phyloP scores from a whole-genome alignment of 2,888 invertebrate species.

The Cosmopolites sordidus region DNA sequence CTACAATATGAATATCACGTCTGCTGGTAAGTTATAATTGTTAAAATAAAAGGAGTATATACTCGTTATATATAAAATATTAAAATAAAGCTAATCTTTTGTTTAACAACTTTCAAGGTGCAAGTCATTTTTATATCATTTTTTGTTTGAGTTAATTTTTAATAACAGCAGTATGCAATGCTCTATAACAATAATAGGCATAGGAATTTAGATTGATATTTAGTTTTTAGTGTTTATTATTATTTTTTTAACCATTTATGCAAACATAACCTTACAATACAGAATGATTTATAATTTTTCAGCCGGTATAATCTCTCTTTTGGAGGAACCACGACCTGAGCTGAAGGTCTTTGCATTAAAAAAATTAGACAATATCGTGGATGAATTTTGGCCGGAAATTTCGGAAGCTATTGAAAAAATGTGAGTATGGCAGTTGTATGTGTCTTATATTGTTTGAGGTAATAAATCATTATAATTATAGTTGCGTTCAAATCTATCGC shows the following conservation, averaged over 20 bases:
- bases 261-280: neutral
- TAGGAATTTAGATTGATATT: no score
- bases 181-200: no score
- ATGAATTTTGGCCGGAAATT: slow-evolving; percentile 98
- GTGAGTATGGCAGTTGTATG: slow-evolving; percentile 47
- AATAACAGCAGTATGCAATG: no score
- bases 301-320: slow-evolving; percentile 92
- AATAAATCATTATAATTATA: neutral
- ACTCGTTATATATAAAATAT: slow-evolving; percentile 9
- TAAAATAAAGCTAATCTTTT: no score
- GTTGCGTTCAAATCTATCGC: no score
- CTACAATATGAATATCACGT: slow-evolving; percentile 53
- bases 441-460: no score
- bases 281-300: slow-evolving; percentile 24
- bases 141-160: no score
- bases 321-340: slow-evolving; percentile 92
- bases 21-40: slow-evolving; percentile 45
- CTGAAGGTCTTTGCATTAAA: slow-evolving; percentile 90
- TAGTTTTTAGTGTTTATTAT: no score
- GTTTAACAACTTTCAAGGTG: slow-evolving; percentile 33
- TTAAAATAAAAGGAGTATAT: neutral
- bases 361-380: slow-evolving; percentile 89
- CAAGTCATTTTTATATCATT: slow-evolving; percentile 40
- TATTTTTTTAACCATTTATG: no score
- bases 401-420: slow-evolving; percentile 97